Conservation (phyloP, 2,797 vertebrate genomes). For the Eptatretus atami region DNA sequence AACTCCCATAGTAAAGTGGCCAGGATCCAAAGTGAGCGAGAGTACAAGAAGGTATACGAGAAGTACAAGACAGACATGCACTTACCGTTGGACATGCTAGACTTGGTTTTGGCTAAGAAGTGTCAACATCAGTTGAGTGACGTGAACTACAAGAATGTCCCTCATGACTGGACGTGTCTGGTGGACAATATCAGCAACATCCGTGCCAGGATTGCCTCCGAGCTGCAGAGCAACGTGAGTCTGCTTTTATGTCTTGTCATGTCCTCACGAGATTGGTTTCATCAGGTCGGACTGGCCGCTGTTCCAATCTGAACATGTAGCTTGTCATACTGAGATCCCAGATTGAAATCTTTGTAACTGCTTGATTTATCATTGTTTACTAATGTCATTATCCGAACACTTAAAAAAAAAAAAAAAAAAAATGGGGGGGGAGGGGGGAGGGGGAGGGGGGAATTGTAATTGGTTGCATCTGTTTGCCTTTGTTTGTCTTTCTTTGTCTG, state of each 20-base stretch:
- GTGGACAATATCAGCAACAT: conserved; percentile 56
- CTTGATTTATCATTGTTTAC: too few species aligned
- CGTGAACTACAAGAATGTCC: conserved; percentile 33
- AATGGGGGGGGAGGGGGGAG: too few species aligned
- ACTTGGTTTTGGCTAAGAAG: conserved; percentile 34
- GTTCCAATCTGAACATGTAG: too few species aligned
- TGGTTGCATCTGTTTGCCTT: too few species aligned
- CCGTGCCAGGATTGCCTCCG: conserved; percentile 46
- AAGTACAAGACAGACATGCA: conserved; percentile 39
- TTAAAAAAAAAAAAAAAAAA: too few species aligned
- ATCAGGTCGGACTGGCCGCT: too few species aligned
- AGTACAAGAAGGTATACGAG: conserved; percentile 48
- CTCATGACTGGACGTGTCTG: conserved; percentile 57
- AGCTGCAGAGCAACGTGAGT: conserved; percentile 28
- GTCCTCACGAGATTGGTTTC: too few species aligned
- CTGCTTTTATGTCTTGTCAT: neutral
- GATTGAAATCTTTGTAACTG: too few species aligned
- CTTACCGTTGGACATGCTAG: conserved; percentile 42
- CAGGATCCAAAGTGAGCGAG: conserved; percentile 29
- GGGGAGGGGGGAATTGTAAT: too few species aligned
- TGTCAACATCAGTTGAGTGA: conserved; percentile 51
- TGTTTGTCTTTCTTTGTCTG: too few species aligned
- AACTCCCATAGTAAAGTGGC: conserved; percentile 29
- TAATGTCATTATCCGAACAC: too few species aligned
- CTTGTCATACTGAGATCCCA: too few species aligned